Conservation (phyloP, 2,888 invertebrate genomes). For the Ectemnius cavifrons region DNA sequence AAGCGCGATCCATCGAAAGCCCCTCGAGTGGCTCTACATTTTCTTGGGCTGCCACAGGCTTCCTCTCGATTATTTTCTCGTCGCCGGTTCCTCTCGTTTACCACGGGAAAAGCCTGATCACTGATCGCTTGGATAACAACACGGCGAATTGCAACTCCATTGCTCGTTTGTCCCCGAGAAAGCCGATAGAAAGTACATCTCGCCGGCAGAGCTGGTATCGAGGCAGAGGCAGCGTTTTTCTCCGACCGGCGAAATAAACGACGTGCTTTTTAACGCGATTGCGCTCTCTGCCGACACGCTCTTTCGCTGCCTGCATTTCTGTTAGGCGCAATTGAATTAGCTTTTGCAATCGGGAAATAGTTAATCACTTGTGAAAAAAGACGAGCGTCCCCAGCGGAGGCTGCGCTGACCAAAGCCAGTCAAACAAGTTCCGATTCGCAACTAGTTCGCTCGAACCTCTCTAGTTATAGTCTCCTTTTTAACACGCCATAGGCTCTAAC, state of each 20-base stretch:
- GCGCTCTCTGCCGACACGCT: conserved; percentile 37
- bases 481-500: background rate
- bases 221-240: conserved; percentile 24
- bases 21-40: conserved; percentile 25
- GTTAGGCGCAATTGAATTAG: conserved; percentile 49
- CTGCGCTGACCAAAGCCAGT: conserved; percentile 24
- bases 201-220: background rate
- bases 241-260: conserved; percentile 31
- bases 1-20: conserved; percentile 21
- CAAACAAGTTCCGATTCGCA: conserved; percentile 40
- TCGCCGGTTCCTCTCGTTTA: conserved; percentile 18
- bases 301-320: conserved; percentile 29
- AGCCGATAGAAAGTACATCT: conserved; percentile 42
- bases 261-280: conserved; percentile 46
- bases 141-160: conserved; percentile 33
- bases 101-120: conserved; percentile 30
- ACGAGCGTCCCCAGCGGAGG: conserved; percentile 31
- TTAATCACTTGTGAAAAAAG: conserved; percentile 34
- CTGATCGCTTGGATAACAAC: conserved; percentile 30
- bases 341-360: conserved; percentile 46
- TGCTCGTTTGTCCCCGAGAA: conserved; percentile 29
- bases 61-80: conserved; percentile 37
- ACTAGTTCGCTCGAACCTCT: conserved; percentile 16
- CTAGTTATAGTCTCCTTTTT: background rate
- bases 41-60: conserved; percentile 13